Evolutionary conservation across 2,113 vertebrate species (phyloP).

Genomic region (Phrynosoma platyrhinos): DNA sequence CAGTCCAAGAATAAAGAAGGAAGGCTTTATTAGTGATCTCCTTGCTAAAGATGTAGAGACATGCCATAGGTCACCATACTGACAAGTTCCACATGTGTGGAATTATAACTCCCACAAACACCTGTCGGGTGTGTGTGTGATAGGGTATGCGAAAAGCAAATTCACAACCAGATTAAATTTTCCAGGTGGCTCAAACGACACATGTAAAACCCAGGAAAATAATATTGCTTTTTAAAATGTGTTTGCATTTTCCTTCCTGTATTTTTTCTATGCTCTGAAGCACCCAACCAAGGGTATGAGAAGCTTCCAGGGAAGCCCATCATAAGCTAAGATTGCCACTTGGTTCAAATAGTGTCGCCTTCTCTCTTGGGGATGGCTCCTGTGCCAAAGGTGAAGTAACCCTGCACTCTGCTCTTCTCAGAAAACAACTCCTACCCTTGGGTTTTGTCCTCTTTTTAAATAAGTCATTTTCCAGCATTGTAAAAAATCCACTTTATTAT

Average conservation of each 20-base stretch:
- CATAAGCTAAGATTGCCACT: neutral
- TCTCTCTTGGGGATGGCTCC: neutral
- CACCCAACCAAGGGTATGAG: neutral
- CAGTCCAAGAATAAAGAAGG: neutral
- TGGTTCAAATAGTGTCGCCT: neutral
- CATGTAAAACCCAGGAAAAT: neutral
- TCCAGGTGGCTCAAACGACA: neutral
- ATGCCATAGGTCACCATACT: too few relatives aligned
- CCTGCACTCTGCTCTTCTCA: neutral
- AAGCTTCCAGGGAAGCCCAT: neutral
- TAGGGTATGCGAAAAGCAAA: neutral
- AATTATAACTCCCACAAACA: too few relatives aligned
- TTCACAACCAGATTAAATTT: neutral
- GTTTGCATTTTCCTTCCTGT: neutral
- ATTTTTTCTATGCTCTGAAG: neutral
- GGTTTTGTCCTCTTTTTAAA: neutral
- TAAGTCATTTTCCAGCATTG: neutral
- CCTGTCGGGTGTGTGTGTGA: too few relatives aligned
- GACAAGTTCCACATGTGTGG: too few relatives aligned
- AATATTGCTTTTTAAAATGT: neutral
- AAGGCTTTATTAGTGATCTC: too few relatives aligned
- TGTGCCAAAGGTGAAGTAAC: neutral
- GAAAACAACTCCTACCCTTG: neutral
- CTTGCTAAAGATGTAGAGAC: too few relatives aligned
- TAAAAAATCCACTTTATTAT: neutral